Percentiles rank a stretch among this genome's conserved stretches.
phyloP scores from a whole-genome alignment of 2,797 vertebrate genomes.

The Hybognathus amarus region DNA sequence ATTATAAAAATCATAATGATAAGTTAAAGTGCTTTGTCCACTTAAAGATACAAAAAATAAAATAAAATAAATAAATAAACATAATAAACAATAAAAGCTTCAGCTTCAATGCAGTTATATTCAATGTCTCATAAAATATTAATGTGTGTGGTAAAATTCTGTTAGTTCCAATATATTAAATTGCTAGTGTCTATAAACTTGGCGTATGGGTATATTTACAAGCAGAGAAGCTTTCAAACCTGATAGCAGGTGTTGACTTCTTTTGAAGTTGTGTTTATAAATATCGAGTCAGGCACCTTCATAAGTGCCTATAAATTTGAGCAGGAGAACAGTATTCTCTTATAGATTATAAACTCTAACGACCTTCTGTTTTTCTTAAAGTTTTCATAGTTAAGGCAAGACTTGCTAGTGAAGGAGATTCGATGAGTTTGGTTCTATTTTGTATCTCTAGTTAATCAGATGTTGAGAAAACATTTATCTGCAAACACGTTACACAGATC shows the following conservation, averaged over 20 bases:
- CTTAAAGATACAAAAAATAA: slow-evolving; percentile 58
- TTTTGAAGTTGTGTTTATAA: slow-evolving; percentile 83
- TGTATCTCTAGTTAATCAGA: background rate
- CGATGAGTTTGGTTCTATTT: background rate
- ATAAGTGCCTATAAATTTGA: slow-evolving; percentile 83
- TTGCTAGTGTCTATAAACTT: slow-evolving; percentile 82
- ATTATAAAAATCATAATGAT: slow-evolving; percentile 30
- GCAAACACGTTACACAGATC: background rate
- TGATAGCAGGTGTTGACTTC: slow-evolving; percentile 70
- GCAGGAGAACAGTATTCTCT: slow-evolving; percentile 75
- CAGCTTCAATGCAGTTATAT: slow-evolving; percentile 81
- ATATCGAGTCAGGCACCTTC: slow-evolving; percentile 78
- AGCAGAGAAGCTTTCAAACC: slow-evolving; percentile 67
- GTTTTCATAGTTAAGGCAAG: slow-evolving; percentile 68
- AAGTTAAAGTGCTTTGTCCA: slow-evolving; percentile 49
- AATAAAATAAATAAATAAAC: slow-evolving; percentile 53
- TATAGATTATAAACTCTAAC: slow-evolving; percentile 78
- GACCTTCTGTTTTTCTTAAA: slow-evolving; percentile 72
- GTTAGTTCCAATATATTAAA: slow-evolving; percentile 84
- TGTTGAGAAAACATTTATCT: slow-evolving; percentile 7
- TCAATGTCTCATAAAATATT: slow-evolving; percentile 84
- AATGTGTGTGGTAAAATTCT: slow-evolving; percentile 82
- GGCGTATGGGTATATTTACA: slow-evolving; percentile 83
- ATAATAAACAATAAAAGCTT: slow-evolving; percentile 76
- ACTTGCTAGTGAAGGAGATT: slow-evolving; percentile 11